phyloP scores from a whole-genome alignment of 2,113 vertebrate species.

The Myiopsitta monachus region DNA sequence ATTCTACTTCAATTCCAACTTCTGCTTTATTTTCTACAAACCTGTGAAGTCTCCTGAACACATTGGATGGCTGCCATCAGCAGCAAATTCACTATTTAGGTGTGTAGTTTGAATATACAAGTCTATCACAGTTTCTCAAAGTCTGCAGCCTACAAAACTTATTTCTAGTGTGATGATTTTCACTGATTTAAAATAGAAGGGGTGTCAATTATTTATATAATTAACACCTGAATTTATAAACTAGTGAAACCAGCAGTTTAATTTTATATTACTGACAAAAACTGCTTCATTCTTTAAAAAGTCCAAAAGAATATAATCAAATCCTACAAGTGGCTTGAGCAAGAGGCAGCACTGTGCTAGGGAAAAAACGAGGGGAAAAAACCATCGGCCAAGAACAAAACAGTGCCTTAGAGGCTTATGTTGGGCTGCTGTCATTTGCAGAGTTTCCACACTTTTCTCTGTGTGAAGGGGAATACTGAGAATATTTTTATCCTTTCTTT shows the following conservation, averaged over 20 bases:
- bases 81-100: background rate
- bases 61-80: background rate
- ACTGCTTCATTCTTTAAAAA: background rate
- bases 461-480: background rate
- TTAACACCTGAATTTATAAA: background rate
- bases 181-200: background rate
- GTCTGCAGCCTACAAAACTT: background rate
- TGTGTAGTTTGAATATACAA: rapidly evolving
- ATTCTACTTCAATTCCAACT: background rate
- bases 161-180: background rate
- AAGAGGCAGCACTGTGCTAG: background rate
- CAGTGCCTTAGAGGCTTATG: background rate
- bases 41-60: background rate
- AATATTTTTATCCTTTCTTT: background rate
- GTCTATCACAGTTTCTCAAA: background rate
- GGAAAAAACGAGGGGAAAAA: background rate
- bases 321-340: background rate
- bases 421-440: background rate
- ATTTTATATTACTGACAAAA: background rate
- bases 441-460: background rate
- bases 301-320: background rate
- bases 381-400: background rate
- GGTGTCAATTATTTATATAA: background rate
- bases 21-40: background rate
- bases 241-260: background rate